Conservation (phyloP, 1,140 invertebrate species). For the Drosophila guanche region DNA sequence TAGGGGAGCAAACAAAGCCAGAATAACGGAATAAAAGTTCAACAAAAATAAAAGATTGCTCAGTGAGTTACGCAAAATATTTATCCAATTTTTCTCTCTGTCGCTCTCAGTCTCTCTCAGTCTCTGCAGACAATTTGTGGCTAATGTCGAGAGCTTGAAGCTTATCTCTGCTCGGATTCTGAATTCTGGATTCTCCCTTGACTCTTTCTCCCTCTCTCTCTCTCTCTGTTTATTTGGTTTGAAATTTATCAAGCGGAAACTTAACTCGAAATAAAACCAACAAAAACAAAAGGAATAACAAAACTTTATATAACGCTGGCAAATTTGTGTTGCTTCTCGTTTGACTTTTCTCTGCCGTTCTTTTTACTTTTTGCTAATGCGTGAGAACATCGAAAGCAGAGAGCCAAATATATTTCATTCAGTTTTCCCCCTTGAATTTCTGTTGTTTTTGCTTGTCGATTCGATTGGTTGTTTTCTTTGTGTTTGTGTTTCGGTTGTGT, state of each 20-base stretch:
- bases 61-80: constrained; percentile 50
- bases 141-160: constrained; percentile 46
- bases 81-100: constrained; percentile 6
- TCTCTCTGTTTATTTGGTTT: constrained; percentile 71
- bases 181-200: no score
- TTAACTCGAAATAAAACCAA: constrained; percentile 33
- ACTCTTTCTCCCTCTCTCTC: no score
- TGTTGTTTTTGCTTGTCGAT: constrained; percentile 13
- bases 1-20: constrained; percentile 1
- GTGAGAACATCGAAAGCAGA: constrained; percentile 69
- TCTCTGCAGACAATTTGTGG: constrained; percentile 66
- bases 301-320: constrained; percentile 47
- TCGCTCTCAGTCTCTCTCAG: neutral
- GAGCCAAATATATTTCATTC: constrained; percentile 43
- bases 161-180: constrained; percentile 30
- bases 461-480: constrained; percentile 10
- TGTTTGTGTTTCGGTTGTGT: constrained; percentile 46
- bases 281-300: constrained; percentile 16
- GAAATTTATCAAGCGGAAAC: constrained; percentile 80
- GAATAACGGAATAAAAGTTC: constrained; percentile 1
- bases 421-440: constrained; percentile 38
- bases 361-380: constrained; percentile 65
- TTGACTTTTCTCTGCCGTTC: constrained; percentile 28
- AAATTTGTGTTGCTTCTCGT: constrained; percentile 19
- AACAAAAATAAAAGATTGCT: constrained; percentile 19